These are phyloP conservation scores for Clistopyga incitator DNA, from an alignment of 2,888 invertebrate genomes.

Conservation along the genomic window DNA sequence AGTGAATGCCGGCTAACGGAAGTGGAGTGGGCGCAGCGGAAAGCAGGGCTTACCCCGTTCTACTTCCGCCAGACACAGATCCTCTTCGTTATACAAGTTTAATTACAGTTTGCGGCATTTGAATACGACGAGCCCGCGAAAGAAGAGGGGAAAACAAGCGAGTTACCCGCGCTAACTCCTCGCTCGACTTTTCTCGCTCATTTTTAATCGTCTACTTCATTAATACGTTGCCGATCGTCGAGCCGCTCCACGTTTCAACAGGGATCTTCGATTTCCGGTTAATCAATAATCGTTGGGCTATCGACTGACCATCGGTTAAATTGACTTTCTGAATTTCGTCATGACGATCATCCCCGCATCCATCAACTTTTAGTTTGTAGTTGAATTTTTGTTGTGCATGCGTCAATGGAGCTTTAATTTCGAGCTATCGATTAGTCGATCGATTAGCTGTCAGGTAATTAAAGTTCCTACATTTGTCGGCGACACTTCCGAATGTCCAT, in stretches of 20 bases:
- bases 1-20: slow-evolving; percentile 10
- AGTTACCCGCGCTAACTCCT: slow-evolving; percentile 33
- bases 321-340: too few species aligned
- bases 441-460: too few species aligned
- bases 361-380: too few species aligned
- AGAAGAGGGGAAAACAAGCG: slow-evolving; percentile 2
- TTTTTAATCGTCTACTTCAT: slow-evolving; percentile 53
- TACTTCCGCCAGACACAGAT: slow-evolving; percentile 31
- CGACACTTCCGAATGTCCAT: slow-evolving; percentile 45
- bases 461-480: not conserved
- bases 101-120: slow-evolving; percentile 74
- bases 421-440: too few species aligned
- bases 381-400: too few species aligned
- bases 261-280: not conserved
- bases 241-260: not conserved
- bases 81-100: slow-evolving; percentile 72
- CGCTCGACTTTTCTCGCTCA: slow-evolving; percentile 61
- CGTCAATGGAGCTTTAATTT: too few species aligned
- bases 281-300: not conserved
- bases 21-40: not conserved
- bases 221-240: not conserved
- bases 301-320: not conserved
- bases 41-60: slow-evolving; percentile 19
- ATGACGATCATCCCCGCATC: too few species aligned
- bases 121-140: slow-evolving; percentile 6